Conservation (phyloP, 2,888 invertebrate genomes). For the Lutraria lutraria region DNA sequence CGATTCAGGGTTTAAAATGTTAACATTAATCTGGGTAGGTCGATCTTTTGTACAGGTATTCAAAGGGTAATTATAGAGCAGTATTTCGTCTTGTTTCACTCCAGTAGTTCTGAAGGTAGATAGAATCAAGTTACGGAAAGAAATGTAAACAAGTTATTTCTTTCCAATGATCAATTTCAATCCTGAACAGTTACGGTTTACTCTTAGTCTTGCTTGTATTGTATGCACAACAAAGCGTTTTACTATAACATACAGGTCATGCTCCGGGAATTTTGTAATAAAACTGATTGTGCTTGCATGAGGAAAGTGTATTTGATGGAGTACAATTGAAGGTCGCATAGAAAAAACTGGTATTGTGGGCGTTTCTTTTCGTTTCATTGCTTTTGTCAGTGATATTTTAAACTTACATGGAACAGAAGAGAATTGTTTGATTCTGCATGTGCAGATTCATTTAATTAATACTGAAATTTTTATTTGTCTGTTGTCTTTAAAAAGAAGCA, state of each 20-base stretch:
- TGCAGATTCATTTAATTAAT: no score
- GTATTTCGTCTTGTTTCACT: slow-evolving; percentile 43
- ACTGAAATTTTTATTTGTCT: no score
- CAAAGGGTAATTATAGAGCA: slow-evolving; percentile 59
- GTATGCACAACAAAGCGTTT: slow-evolving; percentile 3
- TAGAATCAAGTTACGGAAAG: slow-evolving; percentile 39
- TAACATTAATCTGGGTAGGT: neutral
- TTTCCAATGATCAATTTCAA: slow-evolving; percentile 46
- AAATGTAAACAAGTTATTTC: slow-evolving; percentile 53
- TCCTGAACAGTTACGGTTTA: neutral
- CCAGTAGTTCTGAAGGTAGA: neutral
- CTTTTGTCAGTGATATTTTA: neutral
- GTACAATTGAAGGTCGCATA: neutral
- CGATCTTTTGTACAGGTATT: slow-evolving; percentile 27
- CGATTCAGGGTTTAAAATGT: slow-evolving; percentile 25
- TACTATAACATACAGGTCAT: slow-evolving; percentile 18
- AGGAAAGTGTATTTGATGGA: slow-evolving; percentile 9
- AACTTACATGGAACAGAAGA: neutral
- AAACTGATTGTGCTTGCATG: slow-evolving; percentile 29
- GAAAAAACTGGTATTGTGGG: neutral
- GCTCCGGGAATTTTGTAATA: slow-evolving; percentile 34
- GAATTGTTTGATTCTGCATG: neutral
- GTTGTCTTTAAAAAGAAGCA: no score
- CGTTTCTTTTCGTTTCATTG: neutral
- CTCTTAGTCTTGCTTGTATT: neutral